Base-by-base conservation (phyloP, 2,797 vertebrate species). In the Spatula clypeata region DNA sequence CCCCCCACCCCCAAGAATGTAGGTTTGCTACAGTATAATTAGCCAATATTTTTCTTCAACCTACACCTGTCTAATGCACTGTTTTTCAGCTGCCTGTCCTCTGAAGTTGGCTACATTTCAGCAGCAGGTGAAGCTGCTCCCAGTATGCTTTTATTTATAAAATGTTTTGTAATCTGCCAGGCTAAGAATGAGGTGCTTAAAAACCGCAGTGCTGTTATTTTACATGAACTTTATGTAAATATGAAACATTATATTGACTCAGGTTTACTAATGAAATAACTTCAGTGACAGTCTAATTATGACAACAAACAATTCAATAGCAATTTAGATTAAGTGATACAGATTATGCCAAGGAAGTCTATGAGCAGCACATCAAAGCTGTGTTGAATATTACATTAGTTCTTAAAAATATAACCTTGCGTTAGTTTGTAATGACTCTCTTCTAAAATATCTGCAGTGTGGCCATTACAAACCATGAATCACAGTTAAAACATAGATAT, bases 401-500 rank as follows among this genome's bases (percentile, higher is more conserved):
- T 86, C 77, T 83, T 71, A 36, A 0, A 61, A 91, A 82, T 70
- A 64, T n/a, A 91, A 87, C 13, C 27, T 91, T 67, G 24, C 19
- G 44, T 88, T 80, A 55, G 13, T 90, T 88, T 64, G n/a, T 70
- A 79, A 84, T 76, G 8, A 27, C 19, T 90, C 86, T 81, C 23
- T 82, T 93, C 62, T 91, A 86, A 88, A 91, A 66, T 54, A 79
- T 61, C 82, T 85, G 53, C 74, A 71, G 21, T 54, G 18, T 86
- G 85, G 70, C 74, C 81, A 49, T 93, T 81, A 88, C 51, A 90
- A 92, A 93, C 45, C 26, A 73, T 81, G 82, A 93, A 64, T 93
- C 62, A 88, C 66, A 42, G 42, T 24, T 70, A 73, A 80, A 94
- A 76, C 10, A 4, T 19, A 94, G 29, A 58, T 54, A 19, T n/a